Conservation (phyloP, 2,113 vertebrate species). For the Gymnocephalus cernua region DNA sequence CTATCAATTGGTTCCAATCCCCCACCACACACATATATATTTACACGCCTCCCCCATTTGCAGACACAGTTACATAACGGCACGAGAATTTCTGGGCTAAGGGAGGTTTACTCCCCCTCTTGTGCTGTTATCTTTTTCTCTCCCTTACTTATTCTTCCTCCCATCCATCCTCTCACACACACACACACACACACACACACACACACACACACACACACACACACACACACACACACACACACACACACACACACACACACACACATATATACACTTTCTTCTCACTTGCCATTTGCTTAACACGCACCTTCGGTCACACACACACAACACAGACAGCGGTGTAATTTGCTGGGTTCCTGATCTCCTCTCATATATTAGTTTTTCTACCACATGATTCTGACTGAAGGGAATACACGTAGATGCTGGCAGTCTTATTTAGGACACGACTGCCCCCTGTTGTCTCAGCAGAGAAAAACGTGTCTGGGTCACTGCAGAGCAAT, state of each 20-base stretch:
- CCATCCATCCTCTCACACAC: not conserved
- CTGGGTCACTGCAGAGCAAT: constrained; percentile 53
- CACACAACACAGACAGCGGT: constrained; percentile 53
- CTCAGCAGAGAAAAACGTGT: constrained; percentile 31
- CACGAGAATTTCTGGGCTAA: constrained; percentile 67
- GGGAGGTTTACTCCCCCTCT: constrained; percentile 59
- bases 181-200: constrained; percentile 17
- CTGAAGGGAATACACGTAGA: constrained; percentile 10
- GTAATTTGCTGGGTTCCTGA: constrained; percentile 60
- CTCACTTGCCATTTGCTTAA: constrained; percentile 51
- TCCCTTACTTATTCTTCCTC: constrained; percentile 17
- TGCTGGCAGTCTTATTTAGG: constrained; percentile 13
- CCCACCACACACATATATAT: constrained; percentile 13
- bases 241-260: constrained; percentile 15
- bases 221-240: constrained; percentile 20
- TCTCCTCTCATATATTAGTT: constrained; percentile 49
- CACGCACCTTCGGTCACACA: constrained; percentile 50
- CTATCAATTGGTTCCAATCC: constrained; percentile 63
- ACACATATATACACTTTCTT: constrained; percentile 10
- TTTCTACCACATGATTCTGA: constrained; percentile 49
- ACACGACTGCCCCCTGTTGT: constrained; percentile 81
- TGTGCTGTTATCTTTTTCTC: constrained; percentile 30
- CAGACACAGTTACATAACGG: constrained; percentile 76
- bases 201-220: constrained; percentile 2
- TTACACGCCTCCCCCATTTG: constrained; percentile 47